Percentiles rank a stretch among this genome's conserved stretches.
Evolutionary conservation across 2,888 invertebrate genomes (phyloP).

Genomic region (Teleiodes luculella): DNA sequence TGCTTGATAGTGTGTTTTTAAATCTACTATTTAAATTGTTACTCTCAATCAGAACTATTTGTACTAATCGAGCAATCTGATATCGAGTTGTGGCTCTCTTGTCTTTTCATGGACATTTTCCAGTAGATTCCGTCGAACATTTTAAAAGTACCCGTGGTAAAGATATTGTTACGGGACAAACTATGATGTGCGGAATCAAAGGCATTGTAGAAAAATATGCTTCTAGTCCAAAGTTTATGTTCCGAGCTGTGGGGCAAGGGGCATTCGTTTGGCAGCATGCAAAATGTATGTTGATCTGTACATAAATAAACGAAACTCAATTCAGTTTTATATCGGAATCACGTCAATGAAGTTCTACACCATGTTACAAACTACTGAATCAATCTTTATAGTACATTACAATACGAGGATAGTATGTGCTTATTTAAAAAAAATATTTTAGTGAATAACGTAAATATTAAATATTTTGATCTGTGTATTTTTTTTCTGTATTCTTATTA

Average conservation of each 20-base stretch:
- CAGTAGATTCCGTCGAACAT: conserved; percentile 29
- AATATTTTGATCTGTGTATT: too few relatives aligned
- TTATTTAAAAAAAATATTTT: too few relatives aligned
- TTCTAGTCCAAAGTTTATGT: conserved; percentile 38
- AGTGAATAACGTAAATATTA: too few relatives aligned
- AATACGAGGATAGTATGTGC: too few relatives aligned
- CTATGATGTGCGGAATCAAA: conserved; percentile 21
- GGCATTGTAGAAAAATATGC: conserved; percentile 30
- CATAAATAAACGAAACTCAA: conserved; percentile 34
- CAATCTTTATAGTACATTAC: too few relatives aligned
- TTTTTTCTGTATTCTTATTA: too few relatives aligned
- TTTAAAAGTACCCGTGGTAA: conserved; percentile 24
- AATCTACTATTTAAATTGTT: background rate
- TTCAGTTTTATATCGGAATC: conserved; percentile 11
- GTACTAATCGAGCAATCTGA: conserved; percentile 22
- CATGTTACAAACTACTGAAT: conserved; percentile 27
- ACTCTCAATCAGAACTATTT: conserved; percentile 8
- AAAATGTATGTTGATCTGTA: conserved; percentile 48
- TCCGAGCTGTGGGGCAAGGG: conserved; percentile 41
- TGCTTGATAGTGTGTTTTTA: background rate
- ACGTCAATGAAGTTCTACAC: too few relatives aligned
- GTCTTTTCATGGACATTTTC: conserved; percentile 26
- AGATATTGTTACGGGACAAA: conserved; percentile 8
- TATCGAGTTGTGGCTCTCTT: conserved; percentile 18
- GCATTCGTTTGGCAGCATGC: conserved; percentile 56